Conservation (phyloP, 2,113 vertebrate genomes). For the Hyla sarda region DNA sequence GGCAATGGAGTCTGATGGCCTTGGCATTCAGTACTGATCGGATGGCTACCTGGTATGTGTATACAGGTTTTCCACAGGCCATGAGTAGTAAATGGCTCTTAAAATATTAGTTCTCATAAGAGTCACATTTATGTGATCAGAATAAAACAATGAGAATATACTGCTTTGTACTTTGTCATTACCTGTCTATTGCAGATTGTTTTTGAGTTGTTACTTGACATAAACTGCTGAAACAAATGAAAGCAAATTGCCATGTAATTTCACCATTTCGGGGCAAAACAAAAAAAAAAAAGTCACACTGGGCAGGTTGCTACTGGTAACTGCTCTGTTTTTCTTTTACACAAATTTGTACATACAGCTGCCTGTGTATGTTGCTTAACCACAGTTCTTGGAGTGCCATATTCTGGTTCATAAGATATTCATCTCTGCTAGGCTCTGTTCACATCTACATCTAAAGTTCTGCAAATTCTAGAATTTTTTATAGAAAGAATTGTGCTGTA, state of each 20-base stretch:
- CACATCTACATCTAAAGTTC: not conserved
- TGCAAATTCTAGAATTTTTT: not conserved
- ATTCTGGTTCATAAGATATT: not conserved
- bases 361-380: not conserved
- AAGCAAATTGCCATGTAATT: too few relatives aligned
- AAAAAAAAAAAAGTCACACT: too few relatives aligned
- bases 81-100: not conserved
- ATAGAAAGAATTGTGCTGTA: not conserved
- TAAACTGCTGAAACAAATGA: not conserved
- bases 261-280: too few relatives aligned
- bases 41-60: not conserved
- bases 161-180: not conserved
- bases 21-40: not conserved
- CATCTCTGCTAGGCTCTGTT: not conserved
- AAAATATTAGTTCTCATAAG: not conserved
- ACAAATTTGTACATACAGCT: too few relatives aligned
- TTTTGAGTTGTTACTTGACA: not conserved
- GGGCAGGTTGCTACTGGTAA: too few relatives aligned
- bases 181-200: not conserved
- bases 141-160: constrained; percentile 29
- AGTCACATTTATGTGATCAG: constrained; percentile 6
- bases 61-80: not conserved
- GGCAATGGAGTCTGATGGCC: not conserved
- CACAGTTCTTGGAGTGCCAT: not conserved
- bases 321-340: too few relatives aligned